Evolutionary conservation across 2,113 vertebrate species (phyloP).

Genomic region (Apteryx mantelli): DNA sequence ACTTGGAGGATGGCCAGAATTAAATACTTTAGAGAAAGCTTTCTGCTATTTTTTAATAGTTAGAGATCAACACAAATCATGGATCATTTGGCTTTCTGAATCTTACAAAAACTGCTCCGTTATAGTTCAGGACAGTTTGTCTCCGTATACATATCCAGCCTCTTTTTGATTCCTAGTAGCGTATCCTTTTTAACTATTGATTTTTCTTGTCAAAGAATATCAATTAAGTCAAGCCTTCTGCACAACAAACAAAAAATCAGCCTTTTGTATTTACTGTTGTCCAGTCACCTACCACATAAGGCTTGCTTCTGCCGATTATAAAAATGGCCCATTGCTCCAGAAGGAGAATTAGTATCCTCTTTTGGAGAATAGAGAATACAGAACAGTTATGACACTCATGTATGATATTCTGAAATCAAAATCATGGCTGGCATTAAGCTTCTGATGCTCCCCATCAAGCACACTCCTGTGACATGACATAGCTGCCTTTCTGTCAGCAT

Average conservation of each 20-base stretch:
- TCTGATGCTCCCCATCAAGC: neutral
- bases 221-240: neutral
- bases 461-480: rapidly evolving
- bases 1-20: neutral
- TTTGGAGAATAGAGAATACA: neutral
- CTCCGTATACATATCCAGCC: neutral
- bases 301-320: neutral
- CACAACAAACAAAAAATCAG: neutral
- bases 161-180: neutral
- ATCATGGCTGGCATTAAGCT: neutral
- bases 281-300: neutral
- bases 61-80: neutral
- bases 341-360: neutral
- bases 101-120: neutral
- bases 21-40: neutral
- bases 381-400: neutral
- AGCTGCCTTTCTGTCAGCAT: neutral
- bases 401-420: neutral
- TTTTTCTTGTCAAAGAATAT: neutral
- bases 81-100: neutral
- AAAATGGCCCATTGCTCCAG: neutral
- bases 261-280: neutral
- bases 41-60: neutral
- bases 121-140: neutral
- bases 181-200: neutral